phyloP scores from a whole-genome alignment of 1,140 invertebrate species.

The Bactericera cockerelli region DNA sequence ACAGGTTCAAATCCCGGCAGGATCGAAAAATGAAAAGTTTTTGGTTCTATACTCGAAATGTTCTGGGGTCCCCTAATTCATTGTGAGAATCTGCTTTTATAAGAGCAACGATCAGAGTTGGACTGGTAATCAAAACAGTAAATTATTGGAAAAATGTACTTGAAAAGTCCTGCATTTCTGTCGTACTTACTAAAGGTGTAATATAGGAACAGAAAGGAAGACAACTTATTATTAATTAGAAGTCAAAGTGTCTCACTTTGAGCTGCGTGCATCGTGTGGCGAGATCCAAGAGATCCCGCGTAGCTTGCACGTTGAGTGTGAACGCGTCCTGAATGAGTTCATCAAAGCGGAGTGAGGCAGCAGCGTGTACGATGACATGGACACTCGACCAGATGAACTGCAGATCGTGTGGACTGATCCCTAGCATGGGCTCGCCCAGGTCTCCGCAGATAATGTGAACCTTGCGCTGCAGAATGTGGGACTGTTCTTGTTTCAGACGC shows the following conservation, averaged over 20 bases:
- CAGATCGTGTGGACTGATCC: slow-evolving; percentile 44
- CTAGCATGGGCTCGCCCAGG: slow-evolving; percentile 45
- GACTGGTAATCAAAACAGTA: no score
- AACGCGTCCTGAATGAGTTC: slow-evolving; percentile 36
- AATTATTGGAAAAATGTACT: no score
- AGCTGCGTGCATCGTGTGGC: slow-evolving; percentile 28
- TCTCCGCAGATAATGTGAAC: slow-evolving; percentile 48
- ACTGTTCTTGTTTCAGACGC: slow-evolving; percentile 30
- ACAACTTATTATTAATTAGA: no score
- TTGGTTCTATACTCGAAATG: no score
- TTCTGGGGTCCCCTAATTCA: no score
- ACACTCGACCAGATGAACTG: slow-evolving; percentile 39
- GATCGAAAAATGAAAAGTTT: no score
- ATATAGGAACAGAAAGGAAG: no score
- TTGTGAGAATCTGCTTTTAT: no score
- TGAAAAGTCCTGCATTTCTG: no score
- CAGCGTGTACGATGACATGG: slow-evolving; percentile 52
- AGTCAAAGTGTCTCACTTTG: slow-evolving; percentile 24
- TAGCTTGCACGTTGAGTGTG: slow-evolving; percentile 24
- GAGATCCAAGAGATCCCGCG: slow-evolving; percentile 21
- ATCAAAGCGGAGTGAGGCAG: slow-evolving; percentile 49
- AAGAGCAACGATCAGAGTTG: no score
- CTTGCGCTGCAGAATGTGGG: slow-evolving; percentile 37
- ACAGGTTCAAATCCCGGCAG: no score
- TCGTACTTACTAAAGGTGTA: no score